phyloP scores from a whole-genome alignment of 2,113 vertebrate species.

The Macquaria australasica region DNA sequence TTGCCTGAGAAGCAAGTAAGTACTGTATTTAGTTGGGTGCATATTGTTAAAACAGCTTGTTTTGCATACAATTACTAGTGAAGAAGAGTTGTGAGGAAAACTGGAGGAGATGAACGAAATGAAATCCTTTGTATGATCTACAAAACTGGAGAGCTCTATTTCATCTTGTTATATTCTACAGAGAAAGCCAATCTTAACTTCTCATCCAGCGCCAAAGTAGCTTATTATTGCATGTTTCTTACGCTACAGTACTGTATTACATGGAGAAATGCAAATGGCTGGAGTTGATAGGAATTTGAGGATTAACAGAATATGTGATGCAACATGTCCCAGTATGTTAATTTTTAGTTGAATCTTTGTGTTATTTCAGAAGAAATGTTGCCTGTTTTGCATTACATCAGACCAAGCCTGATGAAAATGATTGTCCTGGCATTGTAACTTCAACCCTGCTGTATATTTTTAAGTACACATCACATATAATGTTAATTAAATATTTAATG shows the following conservation, averaged over 20 bases:
- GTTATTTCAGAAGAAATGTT: slow-evolving; percentile 2
- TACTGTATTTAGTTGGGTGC: background rate
- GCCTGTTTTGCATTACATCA: slow-evolving; percentile 20
- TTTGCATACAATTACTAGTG: background rate
- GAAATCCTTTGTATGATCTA: slow-evolving; percentile 29
- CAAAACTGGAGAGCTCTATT: slow-evolving; percentile 19
- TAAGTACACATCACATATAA: background rate
- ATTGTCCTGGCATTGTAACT: background rate
- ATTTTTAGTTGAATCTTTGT: slow-evolving; percentile 15
- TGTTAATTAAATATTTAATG: background rate
- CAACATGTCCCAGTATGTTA: slow-evolving; percentile 40
- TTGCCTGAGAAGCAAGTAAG: background rate
- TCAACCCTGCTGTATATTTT: background rate
- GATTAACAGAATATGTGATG: slow-evolving; percentile 52
- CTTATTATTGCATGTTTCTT: slow-evolving; percentile 38
- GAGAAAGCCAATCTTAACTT: slow-evolving; percentile 19
- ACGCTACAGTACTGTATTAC: slow-evolving; percentile 5
- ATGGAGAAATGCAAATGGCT: slow-evolving; percentile 30
- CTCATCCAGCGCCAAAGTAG: slow-evolving; percentile 32
- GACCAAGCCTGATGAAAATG: background rate
- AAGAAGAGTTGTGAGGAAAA: background rate
- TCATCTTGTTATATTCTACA: slow-evolving; percentile 22
- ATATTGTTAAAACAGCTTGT: background rate
- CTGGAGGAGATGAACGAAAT: slow-evolving; percentile 17
- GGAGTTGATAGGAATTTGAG: slow-evolving; percentile 29